phyloP scores from a whole-genome alignment of 2,888 invertebrate genomes.

The Erynnis tages region DNA sequence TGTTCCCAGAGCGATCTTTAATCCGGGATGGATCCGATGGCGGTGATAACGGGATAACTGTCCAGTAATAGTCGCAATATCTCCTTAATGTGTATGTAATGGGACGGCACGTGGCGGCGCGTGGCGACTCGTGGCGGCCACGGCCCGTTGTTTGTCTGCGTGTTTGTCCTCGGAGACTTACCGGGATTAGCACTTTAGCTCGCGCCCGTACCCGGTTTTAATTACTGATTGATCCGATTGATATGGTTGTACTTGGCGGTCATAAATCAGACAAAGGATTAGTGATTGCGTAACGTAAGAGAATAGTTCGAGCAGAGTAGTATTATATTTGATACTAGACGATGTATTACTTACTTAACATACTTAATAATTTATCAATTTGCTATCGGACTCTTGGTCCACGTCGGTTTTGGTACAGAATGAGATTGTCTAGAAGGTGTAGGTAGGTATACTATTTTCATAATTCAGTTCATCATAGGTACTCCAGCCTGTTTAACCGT shows the following conservation, averaged over 20 bases:
- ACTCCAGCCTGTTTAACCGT: too few species aligned
- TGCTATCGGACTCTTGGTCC: too few species aligned
- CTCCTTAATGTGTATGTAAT: conserved; percentile 72
- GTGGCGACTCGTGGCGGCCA: conserved; percentile 56
- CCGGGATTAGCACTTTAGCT: conserved; percentile 73
- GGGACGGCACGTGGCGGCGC: conserved; percentile 57
- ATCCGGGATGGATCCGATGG: conserved; percentile 58
- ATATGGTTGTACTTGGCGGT: conserved; percentile 51
- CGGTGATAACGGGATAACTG: conserved; percentile 73
- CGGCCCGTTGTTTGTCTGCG: conserved; percentile 46
- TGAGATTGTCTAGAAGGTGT: too few species aligned
- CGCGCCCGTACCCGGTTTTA: conserved; percentile 60
- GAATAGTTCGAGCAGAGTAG: neutral
- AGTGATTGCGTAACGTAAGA: conserved; percentile 30
- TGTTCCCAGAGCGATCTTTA: conserved; percentile 59
- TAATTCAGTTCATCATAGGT: too few species aligned
- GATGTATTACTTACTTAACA: too few species aligned
- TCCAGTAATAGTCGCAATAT: conserved; percentile 67
- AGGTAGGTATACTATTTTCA: too few species aligned
- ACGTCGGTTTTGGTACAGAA: too few species aligned
- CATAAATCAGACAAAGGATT: conserved; percentile 69
- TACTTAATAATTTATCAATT: too few species aligned
- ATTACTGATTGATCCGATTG: conserved; percentile 70
- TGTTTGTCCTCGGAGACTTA: conserved; percentile 60
- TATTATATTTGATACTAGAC: neutral